These are phyloP conservation scores for Oophaga pumilio DNA, from an alignment of 2,113 vertebrate species.

Conservation along the genomic window DNA sequence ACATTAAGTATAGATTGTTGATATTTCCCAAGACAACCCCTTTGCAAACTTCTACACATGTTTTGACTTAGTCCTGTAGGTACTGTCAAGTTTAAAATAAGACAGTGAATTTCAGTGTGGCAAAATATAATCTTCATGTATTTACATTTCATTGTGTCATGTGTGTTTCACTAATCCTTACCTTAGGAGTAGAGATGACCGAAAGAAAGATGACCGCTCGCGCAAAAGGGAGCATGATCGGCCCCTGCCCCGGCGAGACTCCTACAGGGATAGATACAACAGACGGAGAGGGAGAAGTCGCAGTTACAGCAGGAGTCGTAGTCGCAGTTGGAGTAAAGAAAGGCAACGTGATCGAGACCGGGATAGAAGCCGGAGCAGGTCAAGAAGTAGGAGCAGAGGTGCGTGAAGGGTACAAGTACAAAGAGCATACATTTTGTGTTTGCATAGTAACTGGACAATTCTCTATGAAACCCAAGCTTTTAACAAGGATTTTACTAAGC, in stretches of 20 bases:
- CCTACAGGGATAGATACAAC: conserved; percentile 93
- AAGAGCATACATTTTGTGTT: too few species aligned
- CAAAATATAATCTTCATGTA: too few species aligned
- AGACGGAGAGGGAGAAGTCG: conserved; percentile 89
- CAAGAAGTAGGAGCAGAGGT: conserved; percentile 83
- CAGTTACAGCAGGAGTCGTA: conserved; percentile 92
- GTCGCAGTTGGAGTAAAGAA: conserved; percentile 94
- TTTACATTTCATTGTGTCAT: background rate
- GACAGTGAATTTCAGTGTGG: too few species aligned
- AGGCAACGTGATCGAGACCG: conserved; percentile 85
- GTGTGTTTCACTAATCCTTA: conserved; percentile 25
- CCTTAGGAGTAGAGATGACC: conserved; percentile 89
- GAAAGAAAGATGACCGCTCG: conserved; percentile 93
- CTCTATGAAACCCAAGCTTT: too few species aligned
- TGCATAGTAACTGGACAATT: too few species aligned
- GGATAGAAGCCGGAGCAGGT: conserved; percentile 82
- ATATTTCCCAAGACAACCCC: too few species aligned
- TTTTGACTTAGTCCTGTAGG: too few species aligned
- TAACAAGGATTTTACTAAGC: too few species aligned
- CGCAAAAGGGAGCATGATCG: conserved; percentile 95
- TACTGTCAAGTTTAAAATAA: too few species aligned
- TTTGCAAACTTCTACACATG: too few species aligned
- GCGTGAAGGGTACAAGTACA: background rate
- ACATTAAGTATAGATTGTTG: too few species aligned
- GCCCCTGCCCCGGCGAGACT: conserved; percentile 87